Evolutionary conservation across 2,888 invertebrate genomes (phyloP).

Genomic region (Isoperla grammatica): DNA sequence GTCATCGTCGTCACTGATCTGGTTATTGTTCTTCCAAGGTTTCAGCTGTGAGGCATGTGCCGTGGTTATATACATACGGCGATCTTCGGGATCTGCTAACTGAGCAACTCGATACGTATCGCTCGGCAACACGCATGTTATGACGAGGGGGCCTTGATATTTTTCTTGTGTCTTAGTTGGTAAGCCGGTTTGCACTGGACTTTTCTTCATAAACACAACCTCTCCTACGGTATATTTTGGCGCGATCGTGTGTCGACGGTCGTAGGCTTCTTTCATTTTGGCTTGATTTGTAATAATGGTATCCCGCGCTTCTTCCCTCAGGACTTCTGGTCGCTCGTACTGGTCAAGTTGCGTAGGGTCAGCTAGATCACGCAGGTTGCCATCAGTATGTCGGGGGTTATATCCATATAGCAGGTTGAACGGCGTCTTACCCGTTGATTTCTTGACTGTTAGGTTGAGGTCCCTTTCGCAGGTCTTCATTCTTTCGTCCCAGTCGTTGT

Average conservation of each 20-base stretch:
- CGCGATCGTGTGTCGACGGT: constrained; percentile 4
- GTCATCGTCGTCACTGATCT: no score
- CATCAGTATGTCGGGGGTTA: no score
- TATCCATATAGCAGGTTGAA: no score
- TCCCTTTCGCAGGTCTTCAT: no score
- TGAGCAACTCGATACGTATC: not conserved
- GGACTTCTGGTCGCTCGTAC: no score
- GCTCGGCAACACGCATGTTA: not conserved
- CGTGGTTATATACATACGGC: not conserved
- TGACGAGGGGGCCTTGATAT: not conserved
- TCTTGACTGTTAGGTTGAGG: no score
- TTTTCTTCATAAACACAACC: not conserved
- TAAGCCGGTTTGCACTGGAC: not conserved
- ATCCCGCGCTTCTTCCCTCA: constrained; percentile 12
- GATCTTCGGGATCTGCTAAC: not conserved
- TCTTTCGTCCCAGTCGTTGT: no score
- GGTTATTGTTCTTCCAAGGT: not conserved
- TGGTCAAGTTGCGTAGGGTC: no score
- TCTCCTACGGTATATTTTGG: not conserved
- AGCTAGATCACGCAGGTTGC: no score
- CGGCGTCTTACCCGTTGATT: no score
- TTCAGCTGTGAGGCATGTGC: not conserved
- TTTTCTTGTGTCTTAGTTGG: not conserved
- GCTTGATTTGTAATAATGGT: not conserved
- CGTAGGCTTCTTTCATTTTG: constrained; percentile 20